Evolutionary conservation across 2,113 vertebrate genomes (phyloP), one percentile per base, ranked within the genome.

Genomic region (Fregetta grallaria): DNA sequence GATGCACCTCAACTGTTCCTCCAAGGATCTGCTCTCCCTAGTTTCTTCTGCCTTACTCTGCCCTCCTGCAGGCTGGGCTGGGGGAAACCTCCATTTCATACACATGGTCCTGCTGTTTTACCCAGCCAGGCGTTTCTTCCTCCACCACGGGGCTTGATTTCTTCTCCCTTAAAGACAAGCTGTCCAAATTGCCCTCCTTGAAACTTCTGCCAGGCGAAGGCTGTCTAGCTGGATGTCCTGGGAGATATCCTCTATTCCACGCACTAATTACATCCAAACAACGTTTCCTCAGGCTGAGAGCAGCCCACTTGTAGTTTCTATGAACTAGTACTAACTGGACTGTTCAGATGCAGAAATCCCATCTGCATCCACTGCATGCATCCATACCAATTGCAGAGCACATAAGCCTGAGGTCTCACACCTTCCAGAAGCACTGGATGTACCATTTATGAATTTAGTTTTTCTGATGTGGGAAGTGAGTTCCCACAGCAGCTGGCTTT

Each of bases 61-160:
- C 22, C 3, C 20, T 56, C 34, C 32, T 38, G 49, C 52, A 52
- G 52, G 55, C 27, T 13, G 27, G 22, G 10, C 29, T 52, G 42
- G 14, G 22, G 52, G n/a, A 56, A 78, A 75, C 4, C 23, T 42
- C 16, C 7, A 2, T 19, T 53, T 13, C 58, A 5, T 3, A 36
- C 15, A 5, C 12, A 4, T 1, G 10, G 2, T 52, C 32, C 44
- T 61, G 53, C 13, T 1, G 1, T n/a, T 74, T 78, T 6, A 52
- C 29, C 19, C 66, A 65, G 16, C 16, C 61, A 55, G 27, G 10
- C 17, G 22, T 5, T 42, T 11, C 25, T 47, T 8, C 4, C 32
- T 61, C 58, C 52, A 13, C 23, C 29, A 23, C 0, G 3, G 26
- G 34, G 15, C 9, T 65, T 6, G 6, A 22, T 66, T 47, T 83